Base-by-base conservation (phyloP, 1,140 invertebrate genomes). In the Caerostris darwini region DNA sequence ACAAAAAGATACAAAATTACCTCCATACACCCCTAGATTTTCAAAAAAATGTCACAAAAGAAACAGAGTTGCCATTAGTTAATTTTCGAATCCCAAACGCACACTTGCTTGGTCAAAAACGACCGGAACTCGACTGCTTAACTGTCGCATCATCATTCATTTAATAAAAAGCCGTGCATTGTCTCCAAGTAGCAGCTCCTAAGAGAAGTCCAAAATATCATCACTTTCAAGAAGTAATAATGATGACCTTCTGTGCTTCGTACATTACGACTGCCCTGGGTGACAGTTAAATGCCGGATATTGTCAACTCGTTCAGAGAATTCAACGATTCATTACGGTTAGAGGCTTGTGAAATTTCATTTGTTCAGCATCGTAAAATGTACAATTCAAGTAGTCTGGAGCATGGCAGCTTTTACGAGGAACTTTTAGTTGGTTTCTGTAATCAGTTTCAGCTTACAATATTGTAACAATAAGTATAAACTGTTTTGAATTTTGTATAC, bases 271-370 rank as follows among this genome's bases (percentile, higher is more conserved):
- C 64, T 34, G 58, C 58, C 12, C 34, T 59, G 58, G 85, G 50
- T 61, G 57, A 61, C 61, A 3, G 54, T 87, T 61, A 77, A 71
- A 71, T 69, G 61, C 58, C 87, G 59, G 87, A 64, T 89, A 89
- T 89, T 89, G 87, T 89, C 87, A 89, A 61, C 87, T 89, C 87
- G 64, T 89, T 89, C 61, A 54, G 53, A 54, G 87, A 89, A 89
- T 89, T 89, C 64, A 71, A 89, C 87, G 61, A 89, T 89, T 89
- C 87, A 89, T 89, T 61, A 69, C 87, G 64, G 56, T 89, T 69
- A 77, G 69, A n/a, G 34, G 34, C 71, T 77, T 77, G 34, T 77
- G 34, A 77, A 77, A 77, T 77, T 77, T 53, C 50, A 77, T 77
- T 77, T 50, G 71, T 77, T 77, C 71, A 50, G 12, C 71, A 8